These are phyloP conservation scores for Ormyrus rosae DNA, from an alignment of 2,888 invertebrate genomes.

Conservation along the genomic window DNA sequence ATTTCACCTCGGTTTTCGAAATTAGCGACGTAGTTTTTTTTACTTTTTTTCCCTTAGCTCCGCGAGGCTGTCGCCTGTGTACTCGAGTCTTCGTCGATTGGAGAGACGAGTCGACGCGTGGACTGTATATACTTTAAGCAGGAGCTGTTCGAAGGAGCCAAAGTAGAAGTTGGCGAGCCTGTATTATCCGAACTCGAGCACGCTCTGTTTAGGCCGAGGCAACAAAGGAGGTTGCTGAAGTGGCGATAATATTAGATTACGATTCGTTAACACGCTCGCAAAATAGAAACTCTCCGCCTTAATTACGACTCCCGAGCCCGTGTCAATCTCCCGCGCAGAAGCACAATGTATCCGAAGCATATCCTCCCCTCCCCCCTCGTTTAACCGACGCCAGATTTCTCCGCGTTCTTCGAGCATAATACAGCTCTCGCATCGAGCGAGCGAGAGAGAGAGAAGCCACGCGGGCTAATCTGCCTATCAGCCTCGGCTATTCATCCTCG, in stretches of 20 bases:
- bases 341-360: no score
- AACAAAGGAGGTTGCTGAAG: slow-evolving; percentile 2
- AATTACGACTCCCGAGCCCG: neutral
- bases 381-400: no score
- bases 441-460: neutral
- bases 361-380: no score
- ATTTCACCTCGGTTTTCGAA: slow-evolving; percentile 1
- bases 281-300: slow-evolving; percentile 22
- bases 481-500: slow-evolving; percentile 4
- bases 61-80: no score
- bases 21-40: neutral
- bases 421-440: neutral
- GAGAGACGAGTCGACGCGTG: no score
- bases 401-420: no score
- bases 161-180: no score
- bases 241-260: neutral
- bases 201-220: neutral
- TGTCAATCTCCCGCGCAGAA: no score
- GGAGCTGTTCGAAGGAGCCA: no score
- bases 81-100: no score
- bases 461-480: slow-evolving; percentile 9
- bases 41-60: no score
- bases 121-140: no score
- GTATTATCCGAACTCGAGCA: neutral
- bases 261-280: slow-evolving; percentile 1